A percentile compares a stretch with the other conserved stretches of the same genome.
Evolutionary conservation across 2,888 invertebrate species (phyloP).

Genomic region (Thyatira batis): DNA sequence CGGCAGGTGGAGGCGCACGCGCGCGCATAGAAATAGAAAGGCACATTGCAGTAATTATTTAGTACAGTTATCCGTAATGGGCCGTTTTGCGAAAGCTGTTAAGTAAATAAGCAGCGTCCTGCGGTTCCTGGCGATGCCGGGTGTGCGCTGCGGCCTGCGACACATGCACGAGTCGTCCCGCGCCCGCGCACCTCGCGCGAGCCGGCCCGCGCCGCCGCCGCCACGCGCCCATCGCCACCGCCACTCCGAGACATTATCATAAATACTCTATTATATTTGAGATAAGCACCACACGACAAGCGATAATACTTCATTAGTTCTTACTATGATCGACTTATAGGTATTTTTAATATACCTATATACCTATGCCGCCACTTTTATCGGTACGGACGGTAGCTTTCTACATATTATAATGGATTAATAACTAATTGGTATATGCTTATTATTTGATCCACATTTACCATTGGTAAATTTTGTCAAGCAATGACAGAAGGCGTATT

Average conservation of each 20-base stretch:
- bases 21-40: slow-evolving; percentile 81
- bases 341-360: too few species aligned
- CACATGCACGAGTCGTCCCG: slow-evolving; percentile 24
- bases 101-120: slow-evolving; percentile 79
- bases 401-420: too few species aligned
- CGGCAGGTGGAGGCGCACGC: slow-evolving; percentile 78
- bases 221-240: slow-evolving; percentile 21
- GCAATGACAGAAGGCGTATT: neutral
- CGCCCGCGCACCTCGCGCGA: slow-evolving; percentile 20
- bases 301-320: neutral
- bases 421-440: neutral
- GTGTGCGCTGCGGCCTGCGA: slow-evolving; percentile 44
- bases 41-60: slow-evolving; percentile 82
- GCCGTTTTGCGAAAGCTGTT: slow-evolving; percentile 81
- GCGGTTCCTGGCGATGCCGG: slow-evolving; percentile 70
- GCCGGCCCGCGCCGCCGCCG: slow-evolving; percentile 9
- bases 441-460: neutral
- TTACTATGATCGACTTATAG: neutral
- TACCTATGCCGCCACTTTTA: too few species aligned
- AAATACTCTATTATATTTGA: slow-evolving; percentile 45
- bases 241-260: slow-evolving; percentile 20
- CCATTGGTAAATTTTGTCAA: too few species aligned
- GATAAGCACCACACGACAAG: neutral
- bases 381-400: too few species aligned
- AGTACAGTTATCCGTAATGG: slow-evolving; percentile 81